A percentile compares a stretch with the other conserved stretches of the same genome.
Conservation (phyloP, 2,113 vertebrate species). For the Macrotus californicus region DNA sequence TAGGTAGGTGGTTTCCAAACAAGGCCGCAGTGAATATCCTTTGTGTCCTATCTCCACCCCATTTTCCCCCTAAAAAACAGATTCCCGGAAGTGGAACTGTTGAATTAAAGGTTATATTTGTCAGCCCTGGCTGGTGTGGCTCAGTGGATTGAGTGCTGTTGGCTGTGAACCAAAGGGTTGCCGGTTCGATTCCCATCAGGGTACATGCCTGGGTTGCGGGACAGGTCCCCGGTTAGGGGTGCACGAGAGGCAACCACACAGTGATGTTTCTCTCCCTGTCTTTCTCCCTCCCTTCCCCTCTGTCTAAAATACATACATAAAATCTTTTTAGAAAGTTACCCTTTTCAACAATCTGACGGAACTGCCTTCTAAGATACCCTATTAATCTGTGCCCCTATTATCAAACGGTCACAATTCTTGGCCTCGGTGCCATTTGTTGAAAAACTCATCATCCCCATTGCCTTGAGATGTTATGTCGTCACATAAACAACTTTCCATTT, state of each 20-base stretch:
- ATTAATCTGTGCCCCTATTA: not conserved
- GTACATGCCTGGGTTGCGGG: too few relatives aligned
- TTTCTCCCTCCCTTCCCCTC: too few relatives aligned
- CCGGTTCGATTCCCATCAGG: too few relatives aligned
- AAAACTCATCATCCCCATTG: not conserved
- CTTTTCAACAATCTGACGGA: not conserved
- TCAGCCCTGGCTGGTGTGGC: too few relatives aligned
- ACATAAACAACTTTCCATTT: not conserved
- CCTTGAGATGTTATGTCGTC: not conserved
- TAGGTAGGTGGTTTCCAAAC: not conserved
- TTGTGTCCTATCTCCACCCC: not conserved
- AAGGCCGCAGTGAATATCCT: not conserved
- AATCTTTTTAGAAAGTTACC: too few relatives aligned
- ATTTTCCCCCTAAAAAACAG: not conserved
- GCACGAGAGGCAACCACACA: too few relatives aligned
- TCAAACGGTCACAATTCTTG: not conserved
- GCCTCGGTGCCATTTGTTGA: not conserved
- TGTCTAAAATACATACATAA: too few relatives aligned
- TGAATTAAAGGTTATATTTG: slow-evolving; percentile 10
- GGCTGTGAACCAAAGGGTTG: too few relatives aligned
- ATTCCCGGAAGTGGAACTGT: not conserved
- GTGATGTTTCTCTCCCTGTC: too few relatives aligned
- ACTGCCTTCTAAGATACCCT: not conserved
- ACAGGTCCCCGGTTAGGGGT: too few relatives aligned
- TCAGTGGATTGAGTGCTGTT: too few relatives aligned